phyloP scores from a whole-genome alignment of 2,888 invertebrate genomes.

The Colostygia pectinataria region DNA sequence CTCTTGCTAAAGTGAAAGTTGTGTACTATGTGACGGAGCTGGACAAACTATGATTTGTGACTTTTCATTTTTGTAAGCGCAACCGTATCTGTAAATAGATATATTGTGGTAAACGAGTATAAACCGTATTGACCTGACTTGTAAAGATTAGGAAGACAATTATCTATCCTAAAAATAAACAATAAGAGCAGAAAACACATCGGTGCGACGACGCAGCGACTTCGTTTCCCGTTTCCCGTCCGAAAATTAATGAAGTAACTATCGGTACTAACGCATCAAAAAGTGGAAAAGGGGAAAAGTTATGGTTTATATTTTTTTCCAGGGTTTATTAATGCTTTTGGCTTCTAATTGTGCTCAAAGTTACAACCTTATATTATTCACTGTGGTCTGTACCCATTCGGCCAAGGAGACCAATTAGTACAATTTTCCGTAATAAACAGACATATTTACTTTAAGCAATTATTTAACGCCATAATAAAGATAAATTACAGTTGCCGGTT shows the following conservation, averaged over 20 bases:
- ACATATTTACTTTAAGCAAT: constrained; percentile 12
- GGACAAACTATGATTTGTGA: constrained; percentile 5
- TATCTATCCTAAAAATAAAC: too few relatives aligned
- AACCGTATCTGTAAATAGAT: not conserved
- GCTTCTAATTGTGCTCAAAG: too few relatives aligned
- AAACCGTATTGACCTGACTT: too few relatives aligned
- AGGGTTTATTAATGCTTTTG: too few relatives aligned
- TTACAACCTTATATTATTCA: not conserved
- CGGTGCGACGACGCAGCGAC: too few relatives aligned
- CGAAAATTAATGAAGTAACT: too few relatives aligned
- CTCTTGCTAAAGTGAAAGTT: constrained; percentile 42
- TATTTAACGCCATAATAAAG: constrained; percentile 12
- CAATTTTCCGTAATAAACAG: constrained; percentile 10
- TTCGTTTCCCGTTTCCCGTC: too few relatives aligned
- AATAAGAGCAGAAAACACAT: too few relatives aligned
- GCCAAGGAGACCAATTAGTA: constrained; percentile 6
- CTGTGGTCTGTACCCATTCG: not conserved
- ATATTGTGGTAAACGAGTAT: not conserved
- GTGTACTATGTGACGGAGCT: constrained; percentile 29
- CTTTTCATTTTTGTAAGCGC: not conserved
- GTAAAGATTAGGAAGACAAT: too few relatives aligned
- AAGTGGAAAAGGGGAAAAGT: too few relatives aligned
- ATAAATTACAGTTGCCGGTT: constrained; percentile 10
- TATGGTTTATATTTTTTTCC: too few relatives aligned
- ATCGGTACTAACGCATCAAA: too few relatives aligned